These are phyloP conservation scores for Orthosia cruda DNA, from an alignment of 2,888 invertebrate species.

Conservation along the genomic window DNA sequence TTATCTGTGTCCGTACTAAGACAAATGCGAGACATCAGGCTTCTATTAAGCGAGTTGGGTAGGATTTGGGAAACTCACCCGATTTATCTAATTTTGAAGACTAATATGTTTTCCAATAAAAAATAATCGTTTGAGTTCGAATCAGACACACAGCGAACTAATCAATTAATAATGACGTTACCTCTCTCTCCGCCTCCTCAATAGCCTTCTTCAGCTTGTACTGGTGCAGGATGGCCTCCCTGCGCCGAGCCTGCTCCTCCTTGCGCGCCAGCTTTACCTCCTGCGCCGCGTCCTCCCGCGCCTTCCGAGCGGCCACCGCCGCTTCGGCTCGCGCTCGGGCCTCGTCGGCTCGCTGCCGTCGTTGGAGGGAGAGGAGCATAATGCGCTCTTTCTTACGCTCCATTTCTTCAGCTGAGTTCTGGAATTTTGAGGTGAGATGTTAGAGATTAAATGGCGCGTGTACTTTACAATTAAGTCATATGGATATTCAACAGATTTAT, in stretches of 20 bases:
- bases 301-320: constrained; percentile 93
- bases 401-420: constrained; percentile 97
- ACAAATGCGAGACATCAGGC: too few relatives aligned
- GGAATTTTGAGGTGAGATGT: constrained; percentile 44
- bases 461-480: background rate
- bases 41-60: too few relatives aligned
- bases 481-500: background rate
- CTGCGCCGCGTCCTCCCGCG: constrained; percentile 94
- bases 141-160: too few relatives aligned
- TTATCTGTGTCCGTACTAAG: too few relatives aligned
- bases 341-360: constrained; percentile 98
- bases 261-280: constrained; percentile 95
- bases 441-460: background rate
- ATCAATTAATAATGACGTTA: constrained; percentile 71
- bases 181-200: constrained; percentile 97
- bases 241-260: constrained; percentile 96
- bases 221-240: constrained; percentile 97
- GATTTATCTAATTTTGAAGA: too few relatives aligned
- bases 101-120: too few relatives aligned
- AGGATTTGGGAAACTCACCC: too few relatives aligned
- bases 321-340: constrained; percentile 96
- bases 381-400: constrained; percentile 98
- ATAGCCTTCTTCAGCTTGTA: constrained; percentile 98
- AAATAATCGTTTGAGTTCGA: too few relatives aligned
- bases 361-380: constrained; percentile 96